Percentiles rank a stretch among this genome's conserved stretches.
Conservation (phyloP, 1,140 invertebrate species). For the Heliconius melpomene region DNA sequence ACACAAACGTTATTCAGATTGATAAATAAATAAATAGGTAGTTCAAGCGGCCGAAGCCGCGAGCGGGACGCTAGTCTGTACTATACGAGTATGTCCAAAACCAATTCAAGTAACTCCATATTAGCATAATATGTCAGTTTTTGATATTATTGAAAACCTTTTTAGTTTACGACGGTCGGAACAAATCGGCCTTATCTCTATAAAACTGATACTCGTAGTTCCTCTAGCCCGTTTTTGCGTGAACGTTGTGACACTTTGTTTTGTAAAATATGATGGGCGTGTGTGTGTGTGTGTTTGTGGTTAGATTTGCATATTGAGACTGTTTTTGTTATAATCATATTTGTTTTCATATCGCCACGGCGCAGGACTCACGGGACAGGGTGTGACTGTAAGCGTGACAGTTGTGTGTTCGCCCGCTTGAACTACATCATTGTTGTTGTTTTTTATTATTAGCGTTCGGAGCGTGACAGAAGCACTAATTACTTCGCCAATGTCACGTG, state of each 20-base stretch:
- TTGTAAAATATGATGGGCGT: neutral
- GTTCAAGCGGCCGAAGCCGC: neutral
- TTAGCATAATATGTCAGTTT: constrained; percentile 13
- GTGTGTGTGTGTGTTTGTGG: neutral
- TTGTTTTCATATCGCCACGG: neutral
- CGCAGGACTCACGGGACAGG: too few relatives aligned
- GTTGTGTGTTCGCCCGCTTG: too few relatives aligned
- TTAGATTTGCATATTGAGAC: neutral
- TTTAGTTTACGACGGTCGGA: constrained; percentile 7
- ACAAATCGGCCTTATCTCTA: constrained; percentile 8
- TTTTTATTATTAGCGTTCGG: too few relatives aligned
- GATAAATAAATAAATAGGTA: neutral
- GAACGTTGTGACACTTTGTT: constrained; percentile 1
- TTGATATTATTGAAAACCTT: constrained; percentile 11
- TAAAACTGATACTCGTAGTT: neutral
- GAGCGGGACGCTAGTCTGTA: neutral
- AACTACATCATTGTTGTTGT: too few relatives aligned
- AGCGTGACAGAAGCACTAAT: too few relatives aligned
- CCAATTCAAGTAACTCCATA: neutral
- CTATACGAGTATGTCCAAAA: neutral
- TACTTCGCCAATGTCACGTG: too few relatives aligned
- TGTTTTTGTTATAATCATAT: constrained; percentile 1
- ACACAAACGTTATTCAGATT: too few relatives aligned
- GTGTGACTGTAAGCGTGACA: too few relatives aligned
- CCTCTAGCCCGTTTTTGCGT: neutral